phyloP scores from a whole-genome alignment of 2,888 invertebrate species.

The Dicyrtomina minuta region DNA sequence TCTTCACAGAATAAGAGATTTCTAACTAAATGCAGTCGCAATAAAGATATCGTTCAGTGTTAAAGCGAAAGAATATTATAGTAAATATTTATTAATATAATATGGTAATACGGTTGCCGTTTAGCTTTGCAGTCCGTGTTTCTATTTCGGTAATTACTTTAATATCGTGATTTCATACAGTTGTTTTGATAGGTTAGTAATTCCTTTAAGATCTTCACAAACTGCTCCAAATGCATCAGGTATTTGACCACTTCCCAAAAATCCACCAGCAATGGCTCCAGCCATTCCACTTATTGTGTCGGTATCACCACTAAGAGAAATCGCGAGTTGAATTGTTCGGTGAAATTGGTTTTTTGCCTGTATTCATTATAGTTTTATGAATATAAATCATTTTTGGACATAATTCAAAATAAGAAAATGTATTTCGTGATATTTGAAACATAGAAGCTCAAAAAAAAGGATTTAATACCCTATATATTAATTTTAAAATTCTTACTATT shows the following conservation, averaged over 20 bases:
- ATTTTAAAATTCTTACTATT: not conserved
- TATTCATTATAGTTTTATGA: too few relatives aligned
- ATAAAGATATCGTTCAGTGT: too few relatives aligned
- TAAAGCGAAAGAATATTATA: too few relatives aligned
- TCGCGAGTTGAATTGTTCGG: slow-evolving; percentile 68
- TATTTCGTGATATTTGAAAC: not conserved
- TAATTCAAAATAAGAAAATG: too few relatives aligned
- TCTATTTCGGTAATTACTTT: too few relatives aligned
- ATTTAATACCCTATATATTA: too few relatives aligned
- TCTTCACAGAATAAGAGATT: too few relatives aligned
- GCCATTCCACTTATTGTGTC: slow-evolving; percentile 77
- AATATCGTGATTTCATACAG: slow-evolving; percentile 1
- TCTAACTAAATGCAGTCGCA: too few relatives aligned
- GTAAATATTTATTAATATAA: too few relatives aligned
- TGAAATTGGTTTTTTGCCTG: slow-evolving; percentile 64
- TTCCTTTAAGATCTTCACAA: slow-evolving; percentile 65
- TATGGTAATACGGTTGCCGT: too few relatives aligned
- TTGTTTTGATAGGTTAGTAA: slow-evolving; percentile 60
- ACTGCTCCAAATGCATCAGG: slow-evolving; percentile 59
- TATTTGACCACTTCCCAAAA: slow-evolving; percentile 64
- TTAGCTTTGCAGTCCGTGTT: too few relatives aligned
- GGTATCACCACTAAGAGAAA: slow-evolving; percentile 73
- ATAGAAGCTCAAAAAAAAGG: not conserved
- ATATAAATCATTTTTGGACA: slow-evolving; percentile 34
- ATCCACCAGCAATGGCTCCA: slow-evolving; percentile 52